These are phyloP conservation scores for Anas flavirostris DNA, from an alignment of 2,797 vertebrate genomes.

Conservation along the genomic window DNA sequence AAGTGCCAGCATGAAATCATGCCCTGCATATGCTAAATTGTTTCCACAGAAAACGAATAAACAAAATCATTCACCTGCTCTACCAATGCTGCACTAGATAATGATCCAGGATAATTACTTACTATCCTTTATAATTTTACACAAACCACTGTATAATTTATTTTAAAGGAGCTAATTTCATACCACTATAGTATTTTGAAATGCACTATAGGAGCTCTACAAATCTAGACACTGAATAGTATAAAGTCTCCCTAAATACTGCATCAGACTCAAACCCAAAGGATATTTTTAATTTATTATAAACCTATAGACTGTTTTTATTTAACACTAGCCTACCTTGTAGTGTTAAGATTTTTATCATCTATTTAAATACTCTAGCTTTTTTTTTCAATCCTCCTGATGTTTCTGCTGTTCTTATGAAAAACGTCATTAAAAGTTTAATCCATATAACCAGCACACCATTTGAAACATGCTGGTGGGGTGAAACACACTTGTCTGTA, in stretches of 20 bases:
- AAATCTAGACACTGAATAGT: neutral
- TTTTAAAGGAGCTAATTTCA: neutral
- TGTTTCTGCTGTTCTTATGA: slow-evolving; percentile 16
- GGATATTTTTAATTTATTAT: slow-evolving; percentile 71
- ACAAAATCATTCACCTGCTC: neutral
- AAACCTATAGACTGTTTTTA: slow-evolving; percentile 57
- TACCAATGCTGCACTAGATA: neutral
- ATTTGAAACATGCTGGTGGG: neutral
- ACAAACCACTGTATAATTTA: slow-evolving; percentile 12
- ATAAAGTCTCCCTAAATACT: neutral
- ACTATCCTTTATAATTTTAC: neutral
- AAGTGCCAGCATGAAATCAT: neutral
- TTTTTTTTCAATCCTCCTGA: slow-evolving; percentile 5
- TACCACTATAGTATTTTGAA: neutral
- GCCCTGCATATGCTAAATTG: neutral
- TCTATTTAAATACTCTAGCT: slow-evolving; percentile 41
- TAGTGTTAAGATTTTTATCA: slow-evolving; percentile 24
- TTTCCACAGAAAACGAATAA: neutral
- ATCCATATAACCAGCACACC: neutral
- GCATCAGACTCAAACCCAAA: slow-evolving; percentile 7
- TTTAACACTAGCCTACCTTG: slow-evolving; percentile 35
- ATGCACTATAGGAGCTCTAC: neutral
- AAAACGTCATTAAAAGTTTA: neutral
- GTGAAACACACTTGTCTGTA: neutral
- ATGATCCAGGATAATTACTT: neutral